Evolutionary conservation across 2,888 invertebrate genomes (phyloP), one percentile per base, ranked within the genome.

Genomic region (Andrena chrysosceles): DNA sequence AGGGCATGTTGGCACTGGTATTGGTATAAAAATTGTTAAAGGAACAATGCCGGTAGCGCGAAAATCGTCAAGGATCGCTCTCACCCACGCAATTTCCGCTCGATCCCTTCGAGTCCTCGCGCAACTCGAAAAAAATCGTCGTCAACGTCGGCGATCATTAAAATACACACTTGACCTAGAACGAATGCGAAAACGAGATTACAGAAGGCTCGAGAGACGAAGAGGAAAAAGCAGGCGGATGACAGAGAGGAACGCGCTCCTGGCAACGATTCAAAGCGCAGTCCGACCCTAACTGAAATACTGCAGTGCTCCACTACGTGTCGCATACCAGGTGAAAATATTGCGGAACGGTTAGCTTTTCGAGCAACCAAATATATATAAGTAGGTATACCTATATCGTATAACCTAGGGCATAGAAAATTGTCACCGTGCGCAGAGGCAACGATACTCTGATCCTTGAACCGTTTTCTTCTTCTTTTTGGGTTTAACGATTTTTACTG

Each of bases 211-310:
- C 68, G 79, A 48, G 49, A 60, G 59, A 62, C 71, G 81, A 70
- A 23, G 62, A 72, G 49, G 68, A 66, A 71, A 68, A 72, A 35
- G 26, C 54, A 29, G 49, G 16, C 16, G 42, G 59, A 71, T 73
- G 83, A 78, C 82, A 73, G 68, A 77, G 78, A 81, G 78, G 73
- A 73, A 77, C 80, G 76, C 68, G 80, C 62, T 80, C 75, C 89
- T 91, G 91, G 91, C 91, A 91, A 66, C 80, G 85, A 70, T 90
- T 91, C 91, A 91, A 91, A 89, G 84, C 88, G 89, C 89, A 87
- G 89, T 88, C 85, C 85, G 83, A 85, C 84, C 56, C 83, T 81
- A 87, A 86, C 90, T 88, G 87, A 91, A 91, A 91, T 90, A 90
- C 91, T 87, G 91, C 91, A 90, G 91, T 90, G 83, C 77, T 88